Evolutionary conservation across 2,113 vertebrate species (phyloP), one percentile per base, ranked within the genome.

Genomic region (Microcebus murinus): DNA sequence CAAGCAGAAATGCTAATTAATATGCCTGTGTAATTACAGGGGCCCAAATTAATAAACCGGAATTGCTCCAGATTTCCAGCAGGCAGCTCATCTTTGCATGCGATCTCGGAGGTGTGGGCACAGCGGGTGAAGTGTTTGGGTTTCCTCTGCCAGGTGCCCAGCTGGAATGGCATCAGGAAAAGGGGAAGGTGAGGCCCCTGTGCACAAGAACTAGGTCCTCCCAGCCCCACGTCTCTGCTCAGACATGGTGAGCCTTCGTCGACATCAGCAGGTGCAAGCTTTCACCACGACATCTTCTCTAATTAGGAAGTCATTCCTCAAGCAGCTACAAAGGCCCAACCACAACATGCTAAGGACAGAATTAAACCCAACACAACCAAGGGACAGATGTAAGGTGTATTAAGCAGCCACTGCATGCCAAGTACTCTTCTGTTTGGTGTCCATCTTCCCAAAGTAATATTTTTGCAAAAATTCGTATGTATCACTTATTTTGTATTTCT

Each of bases 1-100:
- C n/a, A 55, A 83, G 80, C 94, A 94, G 91, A 88, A 94, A 96
- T 95, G 97, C 88, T 97, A 96, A 98, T 98, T 95, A 96, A 96
- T 81, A 93, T 79, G 96, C 67, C 87, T 89, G 91, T 96, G 95
- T 97, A 98, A 97, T 97, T 98, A 96, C 84, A 97, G 63, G 39
- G 89, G 34, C 82, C 96, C 86, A 89, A 93, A 93, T 96, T 94
- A 97, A 97, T 97, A 97, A 89, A 76, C 36, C 20, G 0, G 81
- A 93, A 87, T 87, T 29, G 45, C 48, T 91, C 77, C 95, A 77
- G 90, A 67, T 81, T 91, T 96, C 74, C 90, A 95, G 79, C 83
- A 73, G 92, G 79, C 83, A 93, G 83, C 79, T 73, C 50, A 5
- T 74, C 91, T 93, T 68, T 17, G 17, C 45, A 7, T 45, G 89